These are phyloP conservation scores for Gymnorhina tibicen DNA, from an alignment of 2,113 vertebrate genomes.

Conservation along the genomic window DNA sequence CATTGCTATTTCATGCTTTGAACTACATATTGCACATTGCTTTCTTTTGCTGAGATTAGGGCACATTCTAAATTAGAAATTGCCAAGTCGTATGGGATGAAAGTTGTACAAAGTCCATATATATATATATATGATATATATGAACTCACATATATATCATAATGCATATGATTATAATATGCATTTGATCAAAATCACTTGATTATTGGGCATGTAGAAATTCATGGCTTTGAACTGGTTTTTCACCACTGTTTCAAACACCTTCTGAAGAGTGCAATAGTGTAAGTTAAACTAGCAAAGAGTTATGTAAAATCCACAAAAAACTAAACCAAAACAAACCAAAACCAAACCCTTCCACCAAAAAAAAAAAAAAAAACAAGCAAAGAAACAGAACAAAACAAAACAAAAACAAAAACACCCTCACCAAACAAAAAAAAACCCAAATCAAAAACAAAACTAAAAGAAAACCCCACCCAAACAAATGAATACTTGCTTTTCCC, in stretches of 20 bases:
- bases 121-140: not conserved
- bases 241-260: not conserved
- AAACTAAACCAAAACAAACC: accelerated
- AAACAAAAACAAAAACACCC: not conserved
- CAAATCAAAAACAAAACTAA: not conserved
- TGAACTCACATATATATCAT: not conserved
- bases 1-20: not conserved
- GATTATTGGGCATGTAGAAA: not conserved
- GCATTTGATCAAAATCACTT: too few species aligned
- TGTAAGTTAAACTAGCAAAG: not conserved
- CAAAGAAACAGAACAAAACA: not conserved
- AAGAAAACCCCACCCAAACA: not conserved
- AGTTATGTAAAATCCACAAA: not conserved
- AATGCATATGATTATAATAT: not conserved
- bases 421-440: not conserved
- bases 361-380: not conserved
- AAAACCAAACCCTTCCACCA: accelerated
- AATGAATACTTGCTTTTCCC: not conserved
- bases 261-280: not conserved
- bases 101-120: not conserved
- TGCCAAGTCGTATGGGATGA: not conserved
- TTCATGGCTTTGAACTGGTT: not conserved
- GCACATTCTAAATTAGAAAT: not conserved
- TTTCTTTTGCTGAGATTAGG: not conserved
- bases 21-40: not conserved